Conservation (phyloP, 2,888 invertebrate species). For the Pimpla rufipes region DNA sequence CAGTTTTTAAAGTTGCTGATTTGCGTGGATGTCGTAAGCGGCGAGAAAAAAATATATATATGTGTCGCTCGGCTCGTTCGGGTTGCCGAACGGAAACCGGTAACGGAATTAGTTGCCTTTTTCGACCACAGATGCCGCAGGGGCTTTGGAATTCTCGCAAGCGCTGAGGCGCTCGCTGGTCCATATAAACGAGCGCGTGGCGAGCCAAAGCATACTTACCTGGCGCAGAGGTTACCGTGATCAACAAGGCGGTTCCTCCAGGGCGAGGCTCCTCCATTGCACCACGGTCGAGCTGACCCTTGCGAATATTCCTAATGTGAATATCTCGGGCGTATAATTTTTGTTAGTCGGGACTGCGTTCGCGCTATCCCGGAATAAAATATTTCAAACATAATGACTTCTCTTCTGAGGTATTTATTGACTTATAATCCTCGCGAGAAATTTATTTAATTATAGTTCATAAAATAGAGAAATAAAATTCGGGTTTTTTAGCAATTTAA, state of each 20-base stretch:
- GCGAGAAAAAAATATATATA: background rate
- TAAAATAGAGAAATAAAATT: too few species aligned
- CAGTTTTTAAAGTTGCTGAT: conserved; percentile 20
- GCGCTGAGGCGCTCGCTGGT: background rate
- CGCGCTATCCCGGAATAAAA: conserved; percentile 82
- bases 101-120: background rate
- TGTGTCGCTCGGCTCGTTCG: background rate
- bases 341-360: conserved; percentile 82
- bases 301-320: conserved; percentile 87
- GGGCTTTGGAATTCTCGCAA: conserved; percentile 3
- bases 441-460: too few species aligned
- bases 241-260: conserved; percentile 85
- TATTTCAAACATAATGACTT: conserved; percentile 29
- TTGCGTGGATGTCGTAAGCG: conserved; percentile 47
- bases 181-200: conserved; percentile 31
- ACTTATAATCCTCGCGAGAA: too few species aligned
- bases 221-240: conserved; percentile 87
- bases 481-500: too few species aligned
- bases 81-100: too few species aligned
- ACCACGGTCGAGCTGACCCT: conserved; percentile 87
- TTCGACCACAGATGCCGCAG: conserved; percentile 13
- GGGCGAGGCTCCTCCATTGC: conserved; percentile 87
- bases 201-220: conserved; percentile 80
- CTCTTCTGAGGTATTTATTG: too few species aligned
- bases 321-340: conserved; percentile 85